phyloP scores from a whole-genome alignment of 2,888 invertebrate species.

The Mantis religiosa region DNA sequence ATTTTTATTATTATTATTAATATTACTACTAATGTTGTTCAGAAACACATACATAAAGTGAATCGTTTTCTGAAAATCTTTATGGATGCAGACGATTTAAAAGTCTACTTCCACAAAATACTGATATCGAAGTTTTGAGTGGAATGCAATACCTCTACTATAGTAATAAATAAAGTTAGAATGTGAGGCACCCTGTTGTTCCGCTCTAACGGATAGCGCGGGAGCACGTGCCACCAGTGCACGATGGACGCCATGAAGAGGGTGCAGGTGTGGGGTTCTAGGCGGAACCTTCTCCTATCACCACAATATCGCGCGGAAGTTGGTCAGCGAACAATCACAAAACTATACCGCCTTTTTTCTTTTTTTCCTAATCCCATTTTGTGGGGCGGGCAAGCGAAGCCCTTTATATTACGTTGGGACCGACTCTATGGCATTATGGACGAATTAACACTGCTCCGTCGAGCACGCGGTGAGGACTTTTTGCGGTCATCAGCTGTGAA shows the following conservation, averaged over 20 bases:
- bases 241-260: neutral
- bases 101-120: too few species aligned
- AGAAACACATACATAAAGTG: too few species aligned
- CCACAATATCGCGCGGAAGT: neutral
- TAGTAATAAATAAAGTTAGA: neutral
- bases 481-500: neutral
- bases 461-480: neutral
- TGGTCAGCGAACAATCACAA: neutral
- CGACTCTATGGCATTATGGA: neutral
- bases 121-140: too few species aligned
- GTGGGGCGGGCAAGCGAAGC: neutral
- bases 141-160: too few species aligned
- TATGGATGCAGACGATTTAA: too few species aligned
- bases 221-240: neutral
- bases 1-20: too few species aligned
- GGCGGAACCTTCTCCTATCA: neutral
- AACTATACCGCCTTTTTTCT: neutral
- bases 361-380: neutral
- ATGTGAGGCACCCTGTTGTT: neutral
- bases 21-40: too few species aligned
- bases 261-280: neutral
- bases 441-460: neutral
- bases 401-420: neutral
- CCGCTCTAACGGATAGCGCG: neutral
- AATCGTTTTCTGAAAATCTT: too few species aligned